phyloP scores from a whole-genome alignment of 2,797 vertebrate genomes.

The Zenarchopterus dispar region DNA sequence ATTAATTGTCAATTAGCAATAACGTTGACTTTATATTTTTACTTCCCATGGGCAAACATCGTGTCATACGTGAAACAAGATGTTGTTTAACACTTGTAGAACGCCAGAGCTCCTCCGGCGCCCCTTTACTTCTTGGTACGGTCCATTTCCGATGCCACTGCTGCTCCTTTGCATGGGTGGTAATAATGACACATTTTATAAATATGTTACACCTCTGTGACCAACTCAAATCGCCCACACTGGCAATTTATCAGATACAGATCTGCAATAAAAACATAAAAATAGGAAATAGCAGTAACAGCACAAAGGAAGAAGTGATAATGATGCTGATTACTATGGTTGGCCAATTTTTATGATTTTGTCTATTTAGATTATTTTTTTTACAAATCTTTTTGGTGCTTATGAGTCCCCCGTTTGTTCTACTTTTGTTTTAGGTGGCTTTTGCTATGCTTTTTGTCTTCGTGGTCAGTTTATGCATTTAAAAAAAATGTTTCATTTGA shows the following conservation, averaged over 20 bases:
- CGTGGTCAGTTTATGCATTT: no score
- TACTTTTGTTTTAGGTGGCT: no score
- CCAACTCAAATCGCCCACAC: conserved; percentile 9
- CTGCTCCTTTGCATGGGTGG: conserved; percentile 62
- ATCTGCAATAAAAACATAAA: background rate
- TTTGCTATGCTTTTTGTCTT: no score
- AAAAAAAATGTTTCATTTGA: no score
- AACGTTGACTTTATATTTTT: rapidly evolving
- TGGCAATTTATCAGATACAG: conserved; percentile 15
- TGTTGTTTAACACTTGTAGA: background rate
- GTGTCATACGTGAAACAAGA: rapidly evolving
- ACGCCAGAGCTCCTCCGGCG: background rate
- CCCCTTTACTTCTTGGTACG: conserved; percentile 58
- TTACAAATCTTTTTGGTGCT: no score
- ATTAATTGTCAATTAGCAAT: rapidly evolving
- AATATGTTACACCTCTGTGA: conserved; percentile 64
- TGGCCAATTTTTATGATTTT: no score
- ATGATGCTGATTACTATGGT: no score
- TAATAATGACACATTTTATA: conserved; percentile 66
- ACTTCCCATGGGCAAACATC: rapidly evolving
- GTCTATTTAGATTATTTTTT: no score
- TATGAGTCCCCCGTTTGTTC: no score
- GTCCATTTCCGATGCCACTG: conserved; percentile 71
- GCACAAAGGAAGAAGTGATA: no score
- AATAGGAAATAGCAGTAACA: no score